phyloP scores from a whole-genome alignment of 2,888 invertebrate species.

The Campoplex nolae region DNA sequence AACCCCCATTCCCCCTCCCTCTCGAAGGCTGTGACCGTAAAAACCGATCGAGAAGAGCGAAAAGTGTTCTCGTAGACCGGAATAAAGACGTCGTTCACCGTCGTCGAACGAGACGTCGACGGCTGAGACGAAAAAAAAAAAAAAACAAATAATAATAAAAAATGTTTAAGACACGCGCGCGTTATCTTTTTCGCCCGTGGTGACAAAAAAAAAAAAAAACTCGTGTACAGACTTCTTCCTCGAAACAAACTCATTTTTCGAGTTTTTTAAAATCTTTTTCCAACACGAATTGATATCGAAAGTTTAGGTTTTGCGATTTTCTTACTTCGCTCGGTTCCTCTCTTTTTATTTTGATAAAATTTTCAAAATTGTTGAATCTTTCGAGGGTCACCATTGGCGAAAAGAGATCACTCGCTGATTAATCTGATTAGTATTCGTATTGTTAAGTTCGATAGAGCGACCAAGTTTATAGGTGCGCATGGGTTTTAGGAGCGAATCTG shows the following conservation, averaged over 20 bases:
- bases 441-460: conserved; percentile 67
- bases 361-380: background rate
- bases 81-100: conserved; percentile 57
- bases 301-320: background rate
- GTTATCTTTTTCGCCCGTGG: conserved; percentile 49
- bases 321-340: background rate
- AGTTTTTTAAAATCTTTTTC: background rate
- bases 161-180: background rate
- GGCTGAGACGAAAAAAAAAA: conserved; percentile 43
- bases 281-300: background rate
- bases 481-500: conserved; percentile 57
- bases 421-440: conserved; percentile 62
- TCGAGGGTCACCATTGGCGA: conserved; percentile 40
- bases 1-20: conserved; percentile 51
- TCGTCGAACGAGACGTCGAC: background rate
- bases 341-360: too few species aligned
- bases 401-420: conserved; percentile 38
- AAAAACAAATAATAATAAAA: background rate
- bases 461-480: conserved; percentile 54
- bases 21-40: conserved; percentile 79
- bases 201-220: conserved; percentile 19
- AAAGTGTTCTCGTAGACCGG: conserved; percentile 62
- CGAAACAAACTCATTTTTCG: background rate
- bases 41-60: conserved; percentile 65
- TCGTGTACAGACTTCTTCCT: background rate